Percentiles rank a stretch among this genome's conserved stretches.
These are phyloP conservation scores for Drosophila athabasca DNA, from an alignment of 1,140 invertebrate genomes.

Conservation along the genomic window DNA sequence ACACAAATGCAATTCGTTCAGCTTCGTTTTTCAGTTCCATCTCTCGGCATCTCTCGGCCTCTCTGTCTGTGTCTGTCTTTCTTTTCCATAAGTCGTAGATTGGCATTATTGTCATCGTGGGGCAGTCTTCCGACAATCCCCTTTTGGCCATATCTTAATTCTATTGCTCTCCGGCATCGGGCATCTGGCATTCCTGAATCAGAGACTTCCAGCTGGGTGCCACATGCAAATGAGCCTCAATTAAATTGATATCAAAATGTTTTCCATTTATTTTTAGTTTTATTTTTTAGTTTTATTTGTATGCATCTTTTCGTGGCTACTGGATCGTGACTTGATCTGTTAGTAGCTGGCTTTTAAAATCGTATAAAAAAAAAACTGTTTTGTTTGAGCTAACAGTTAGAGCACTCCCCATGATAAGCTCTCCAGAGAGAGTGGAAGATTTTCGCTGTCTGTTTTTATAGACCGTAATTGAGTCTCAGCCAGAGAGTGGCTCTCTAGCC, in stretches of 20 bases:
- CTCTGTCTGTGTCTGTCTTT: constrained; percentile 27
- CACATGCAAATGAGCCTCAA: constrained; percentile 72
- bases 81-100: constrained; percentile 77
- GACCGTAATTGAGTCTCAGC: not conserved
- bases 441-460: constrained; percentile 4
- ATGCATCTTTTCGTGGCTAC: constrained; percentile 27
- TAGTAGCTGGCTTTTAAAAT: constrained; percentile 40
- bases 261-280: constrained; percentile 53
- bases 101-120: constrained; percentile 74
- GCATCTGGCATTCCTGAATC: constrained; percentile 29
- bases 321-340: constrained; percentile 39
- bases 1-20: constrained; percentile 76
- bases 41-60: no score
- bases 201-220: constrained; percentile 3
- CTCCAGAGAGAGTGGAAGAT: constrained; percentile 8
- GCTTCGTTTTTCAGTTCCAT: constrained; percentile 70
- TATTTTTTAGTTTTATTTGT: constrained; percentile 3
- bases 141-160: constrained; percentile 59
- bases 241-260: constrained; percentile 68
- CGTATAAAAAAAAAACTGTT: constrained; percentile 13
- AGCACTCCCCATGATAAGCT: constrained; percentile 17
- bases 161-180: constrained; percentile 58
- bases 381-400: constrained; percentile 31
- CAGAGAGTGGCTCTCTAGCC: no score
- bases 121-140: constrained; percentile 28